phyloP scores from a whole-genome alignment of 2,113 vertebrate genomes.

The Opisthocomus hoazin region DNA sequence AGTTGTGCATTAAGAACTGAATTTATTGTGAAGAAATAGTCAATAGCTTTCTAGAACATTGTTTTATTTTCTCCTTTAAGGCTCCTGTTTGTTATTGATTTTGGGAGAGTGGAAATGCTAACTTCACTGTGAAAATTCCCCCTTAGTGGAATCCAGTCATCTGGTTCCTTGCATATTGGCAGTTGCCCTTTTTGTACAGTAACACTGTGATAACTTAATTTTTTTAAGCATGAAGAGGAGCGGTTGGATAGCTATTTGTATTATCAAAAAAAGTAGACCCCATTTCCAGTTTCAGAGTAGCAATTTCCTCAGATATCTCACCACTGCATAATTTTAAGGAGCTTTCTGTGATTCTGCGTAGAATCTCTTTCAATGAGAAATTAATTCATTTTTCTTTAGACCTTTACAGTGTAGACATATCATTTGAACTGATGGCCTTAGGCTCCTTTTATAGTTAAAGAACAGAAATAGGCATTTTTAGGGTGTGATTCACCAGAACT shows the following conservation, averaged over 20 bases:
- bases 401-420: background rate
- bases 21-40: background rate
- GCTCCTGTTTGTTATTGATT: background rate
- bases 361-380: background rate
- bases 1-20: background rate
- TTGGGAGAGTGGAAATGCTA: background rate
- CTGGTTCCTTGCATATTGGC: background rate
- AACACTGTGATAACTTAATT: background rate
- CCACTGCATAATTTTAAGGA: background rate
- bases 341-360: background rate
- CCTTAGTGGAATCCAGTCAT: background rate
- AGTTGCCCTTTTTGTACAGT: background rate
- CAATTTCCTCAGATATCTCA: background rate
- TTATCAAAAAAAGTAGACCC: background rate
- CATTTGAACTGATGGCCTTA: background rate
- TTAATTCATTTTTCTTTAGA: background rate
- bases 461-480: background rate
- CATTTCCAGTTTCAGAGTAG: background rate
- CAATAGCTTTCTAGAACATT: background rate
- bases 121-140: background rate
- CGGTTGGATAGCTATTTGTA: background rate
- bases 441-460: background rate
- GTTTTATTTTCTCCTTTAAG: background rate
- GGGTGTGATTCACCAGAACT: conserved; percentile 24
- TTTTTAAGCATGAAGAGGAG: background rate